Conservation (phyloP, 2,113 vertebrate species). For the Thalassarche chlororhynchos region DNA sequence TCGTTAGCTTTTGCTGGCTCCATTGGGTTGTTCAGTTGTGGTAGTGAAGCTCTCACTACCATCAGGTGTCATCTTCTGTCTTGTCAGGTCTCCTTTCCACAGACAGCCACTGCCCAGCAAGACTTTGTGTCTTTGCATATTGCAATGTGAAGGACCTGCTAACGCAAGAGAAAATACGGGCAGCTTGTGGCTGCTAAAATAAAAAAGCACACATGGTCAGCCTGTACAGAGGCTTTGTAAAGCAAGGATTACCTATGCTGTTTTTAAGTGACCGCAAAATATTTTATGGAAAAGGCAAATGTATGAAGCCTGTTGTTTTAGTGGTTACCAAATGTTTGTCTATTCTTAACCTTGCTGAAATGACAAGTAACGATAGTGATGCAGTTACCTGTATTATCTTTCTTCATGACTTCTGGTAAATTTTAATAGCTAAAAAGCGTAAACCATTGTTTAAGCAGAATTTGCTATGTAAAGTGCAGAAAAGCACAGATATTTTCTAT, state of each 20-base stretch:
- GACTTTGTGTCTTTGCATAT: neutral
- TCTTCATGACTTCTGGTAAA: neutral
- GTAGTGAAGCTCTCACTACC: neutral
- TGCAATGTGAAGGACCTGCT: neutral
- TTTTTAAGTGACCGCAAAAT: neutral
- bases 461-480: neutral
- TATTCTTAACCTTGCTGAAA: neutral
- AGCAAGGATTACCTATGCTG: neutral
- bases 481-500: neutral
- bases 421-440: neutral
- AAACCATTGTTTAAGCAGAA: neutral
- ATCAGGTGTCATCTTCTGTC: neutral
- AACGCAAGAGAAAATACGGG: neutral
- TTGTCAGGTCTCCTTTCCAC: neutral
- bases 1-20: accelerated
- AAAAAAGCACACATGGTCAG: neutral
- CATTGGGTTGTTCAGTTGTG: neutral
- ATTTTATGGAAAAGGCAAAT: neutral
- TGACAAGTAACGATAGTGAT: neutral
- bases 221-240: neutral
- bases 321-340: neutral
- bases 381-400: neutral
- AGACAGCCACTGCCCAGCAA: neutral
- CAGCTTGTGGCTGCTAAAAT: neutral
- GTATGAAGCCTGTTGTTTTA: neutral